These are phyloP conservation scores for Chromoteleia sp. DNA, from an alignment of 2,888 invertebrate species.

Conservation along the genomic window DNA sequence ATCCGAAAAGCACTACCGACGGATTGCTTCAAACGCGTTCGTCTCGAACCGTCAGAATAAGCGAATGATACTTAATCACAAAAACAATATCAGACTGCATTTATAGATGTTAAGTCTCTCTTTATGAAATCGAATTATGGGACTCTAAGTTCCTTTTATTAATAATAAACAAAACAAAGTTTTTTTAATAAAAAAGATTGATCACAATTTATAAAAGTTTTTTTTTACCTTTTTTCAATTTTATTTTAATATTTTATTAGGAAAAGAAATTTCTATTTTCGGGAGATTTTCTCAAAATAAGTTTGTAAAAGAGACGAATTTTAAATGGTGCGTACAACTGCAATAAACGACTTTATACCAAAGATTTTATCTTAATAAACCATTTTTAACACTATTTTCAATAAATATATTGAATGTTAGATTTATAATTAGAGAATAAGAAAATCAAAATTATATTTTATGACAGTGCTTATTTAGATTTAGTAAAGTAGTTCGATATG, in stretches of 20 bases:
- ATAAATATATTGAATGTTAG: conserved; percentile 34
- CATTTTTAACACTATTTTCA: conserved; percentile 53
- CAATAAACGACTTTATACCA: conserved; percentile 82
- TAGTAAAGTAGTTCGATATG: conserved; percentile 44
- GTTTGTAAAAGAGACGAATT: conserved; percentile 17
- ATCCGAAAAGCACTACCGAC: conserved; percentile 93
- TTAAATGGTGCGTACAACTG: conserved; percentile 69
- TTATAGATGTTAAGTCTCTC: conserved; percentile 58
- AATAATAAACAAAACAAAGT: conserved; percentile 2
- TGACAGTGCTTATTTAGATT: conserved; percentile 50
- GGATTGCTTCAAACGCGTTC: conserved; percentile 91
- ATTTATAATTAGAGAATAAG: conserved; percentile 33
- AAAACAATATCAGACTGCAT: conserved; percentile 61
- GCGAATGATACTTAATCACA: conserved; percentile 54
- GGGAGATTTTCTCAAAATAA: conserved; percentile 3
- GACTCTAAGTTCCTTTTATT: conserved; percentile 34
- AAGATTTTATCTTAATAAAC: conserved; percentile 77
- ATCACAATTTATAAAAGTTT: conserved; percentile 7
- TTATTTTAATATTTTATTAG: neutral
- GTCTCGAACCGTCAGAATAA: conserved; percentile 88
- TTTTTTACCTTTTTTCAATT: neutral
- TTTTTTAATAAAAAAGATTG: neutral
- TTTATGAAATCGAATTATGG: conserved; percentile 19
- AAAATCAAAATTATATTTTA: conserved; percentile 57
- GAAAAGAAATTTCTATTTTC: conserved; percentile 13